These are phyloP conservation scores for Diploscapter pachys DNA, from an alignment of 1,140 invertebrate genomes.

Conservation along the genomic window DNA sequence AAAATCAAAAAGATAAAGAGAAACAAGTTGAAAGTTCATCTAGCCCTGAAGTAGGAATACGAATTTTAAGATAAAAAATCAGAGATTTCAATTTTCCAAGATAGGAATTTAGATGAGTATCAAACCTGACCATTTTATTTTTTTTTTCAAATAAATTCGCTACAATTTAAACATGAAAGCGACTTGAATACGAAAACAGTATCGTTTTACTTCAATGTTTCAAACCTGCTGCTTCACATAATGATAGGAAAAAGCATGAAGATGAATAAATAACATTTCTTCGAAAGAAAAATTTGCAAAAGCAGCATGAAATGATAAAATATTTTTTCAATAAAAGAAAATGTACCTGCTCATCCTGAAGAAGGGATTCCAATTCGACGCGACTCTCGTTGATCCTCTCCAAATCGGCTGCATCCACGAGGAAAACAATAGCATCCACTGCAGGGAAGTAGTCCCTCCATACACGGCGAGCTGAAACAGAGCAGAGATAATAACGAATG, in stretches of 20 bases:
- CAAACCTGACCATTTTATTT: too few relatives aligned
- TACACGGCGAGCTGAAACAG: constrained; percentile 77
- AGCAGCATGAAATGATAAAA: not conserved
- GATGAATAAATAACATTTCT: too few relatives aligned
- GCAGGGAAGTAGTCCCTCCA: constrained; percentile 99
- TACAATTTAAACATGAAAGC: too few relatives aligned
- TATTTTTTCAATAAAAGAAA: not conserved
- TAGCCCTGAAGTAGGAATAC: too few relatives aligned
- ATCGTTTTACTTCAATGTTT: not conserved
- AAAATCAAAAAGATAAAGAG: not conserved
- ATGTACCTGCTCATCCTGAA: constrained; percentile 87
- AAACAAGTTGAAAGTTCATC: not conserved
- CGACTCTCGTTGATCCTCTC: constrained; percentile 86
- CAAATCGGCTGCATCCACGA: constrained; percentile 89
- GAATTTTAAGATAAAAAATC: too few relatives aligned
- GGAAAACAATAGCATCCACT: constrained; percentile 97
- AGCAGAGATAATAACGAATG: not conserved
- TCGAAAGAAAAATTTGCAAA: not conserved
- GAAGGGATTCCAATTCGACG: constrained; percentile 67
- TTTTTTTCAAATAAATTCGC: too few relatives aligned
- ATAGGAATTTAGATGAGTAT: too few relatives aligned
- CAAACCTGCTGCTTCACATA: not conserved
- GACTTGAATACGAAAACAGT: constrained; percentile 1
- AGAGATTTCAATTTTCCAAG: too few relatives aligned
- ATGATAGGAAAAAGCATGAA: too few relatives aligned